These are phyloP conservation scores for Seladonia tumulorum DNA, from an alignment of 2,888 invertebrate genomes.

Conservation along the genomic window DNA sequence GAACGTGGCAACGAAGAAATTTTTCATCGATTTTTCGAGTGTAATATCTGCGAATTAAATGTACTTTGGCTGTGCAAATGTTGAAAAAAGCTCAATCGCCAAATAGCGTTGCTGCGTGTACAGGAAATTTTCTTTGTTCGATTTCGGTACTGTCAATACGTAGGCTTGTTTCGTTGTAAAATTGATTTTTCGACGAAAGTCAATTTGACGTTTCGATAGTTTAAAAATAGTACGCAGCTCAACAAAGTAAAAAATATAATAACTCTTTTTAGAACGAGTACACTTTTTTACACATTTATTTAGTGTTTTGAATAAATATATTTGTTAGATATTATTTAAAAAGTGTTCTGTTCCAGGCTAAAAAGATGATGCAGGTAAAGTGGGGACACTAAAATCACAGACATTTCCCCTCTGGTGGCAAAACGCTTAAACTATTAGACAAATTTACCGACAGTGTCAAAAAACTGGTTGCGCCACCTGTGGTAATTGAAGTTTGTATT, in stretches of 20 bases:
- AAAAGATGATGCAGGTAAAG: too few relatives aligned
- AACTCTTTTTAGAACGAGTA: too few relatives aligned
- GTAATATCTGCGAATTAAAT: slow-evolving; percentile 2
- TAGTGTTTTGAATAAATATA: too few relatives aligned
- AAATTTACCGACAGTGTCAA: not conserved
- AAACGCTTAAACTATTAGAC: not conserved
- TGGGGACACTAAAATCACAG: too few relatives aligned
- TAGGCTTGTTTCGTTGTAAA: not conserved
- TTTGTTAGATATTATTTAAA: too few relatives aligned
- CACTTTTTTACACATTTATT: too few relatives aligned
- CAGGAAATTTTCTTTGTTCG: slow-evolving; percentile 14
- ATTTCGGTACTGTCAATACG: not conserved
- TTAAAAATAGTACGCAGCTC: not conserved
- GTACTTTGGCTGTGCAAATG: not conserved
- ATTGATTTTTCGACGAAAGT: not conserved
- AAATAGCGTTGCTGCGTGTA: not conserved
- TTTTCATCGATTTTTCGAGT: slow-evolving; percentile 1
- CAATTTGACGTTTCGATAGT: not conserved
- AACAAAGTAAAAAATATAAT: too few relatives aligned
- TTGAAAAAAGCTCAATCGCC: not conserved
- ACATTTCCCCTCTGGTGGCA: too few relatives aligned
- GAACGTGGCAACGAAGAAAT: not conserved
- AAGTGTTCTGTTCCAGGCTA: too few relatives aligned
- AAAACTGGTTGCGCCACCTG: not conserved
- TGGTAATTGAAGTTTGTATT: too few relatives aligned